These are phyloP conservation scores for Melopsittacus undulatus DNA, from an alignment of 2,797 vertebrate genomes.

Conservation along the genomic window DNA sequence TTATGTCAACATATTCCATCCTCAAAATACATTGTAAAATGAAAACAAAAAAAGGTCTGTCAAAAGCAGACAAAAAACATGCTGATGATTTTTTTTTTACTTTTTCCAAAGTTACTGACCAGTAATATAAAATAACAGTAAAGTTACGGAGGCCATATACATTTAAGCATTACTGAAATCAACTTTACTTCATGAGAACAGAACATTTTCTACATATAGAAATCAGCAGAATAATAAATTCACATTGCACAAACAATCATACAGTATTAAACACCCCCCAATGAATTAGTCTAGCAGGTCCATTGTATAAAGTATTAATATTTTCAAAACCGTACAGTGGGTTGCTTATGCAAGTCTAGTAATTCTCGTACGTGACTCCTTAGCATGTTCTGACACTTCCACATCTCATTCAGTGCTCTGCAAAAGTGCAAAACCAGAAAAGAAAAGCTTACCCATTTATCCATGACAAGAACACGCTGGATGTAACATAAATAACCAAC, in stretches of 20 bases:
- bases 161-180: not conserved
- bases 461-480: not conserved
- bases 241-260: not conserved
- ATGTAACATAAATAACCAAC: not conserved
- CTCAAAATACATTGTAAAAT: not conserved
- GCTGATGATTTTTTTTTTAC: not conserved
- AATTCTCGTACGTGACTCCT: slow-evolving; percentile 94
- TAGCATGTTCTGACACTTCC: slow-evolving; percentile 99
- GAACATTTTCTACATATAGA: not conserved
- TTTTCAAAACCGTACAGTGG: slow-evolving; percentile 81
- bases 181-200: not conserved
- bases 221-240: not conserved
- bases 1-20: not conserved
- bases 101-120: not conserved
- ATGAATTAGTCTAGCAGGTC: not conserved
- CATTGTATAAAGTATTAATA: not conserved
- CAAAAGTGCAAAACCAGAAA: slow-evolving; percentile 2
- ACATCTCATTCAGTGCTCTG: slow-evolving; percentile 99
- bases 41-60: not conserved
- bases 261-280: not conserved
- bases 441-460: not conserved
- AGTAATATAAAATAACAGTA: not conserved
- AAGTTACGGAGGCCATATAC: not conserved
- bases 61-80: not conserved
- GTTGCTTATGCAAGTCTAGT: slow-evolving; percentile 95